Conservation (phyloP, 2,113 vertebrate genomes). For the Thunnus maccoyii region DNA sequence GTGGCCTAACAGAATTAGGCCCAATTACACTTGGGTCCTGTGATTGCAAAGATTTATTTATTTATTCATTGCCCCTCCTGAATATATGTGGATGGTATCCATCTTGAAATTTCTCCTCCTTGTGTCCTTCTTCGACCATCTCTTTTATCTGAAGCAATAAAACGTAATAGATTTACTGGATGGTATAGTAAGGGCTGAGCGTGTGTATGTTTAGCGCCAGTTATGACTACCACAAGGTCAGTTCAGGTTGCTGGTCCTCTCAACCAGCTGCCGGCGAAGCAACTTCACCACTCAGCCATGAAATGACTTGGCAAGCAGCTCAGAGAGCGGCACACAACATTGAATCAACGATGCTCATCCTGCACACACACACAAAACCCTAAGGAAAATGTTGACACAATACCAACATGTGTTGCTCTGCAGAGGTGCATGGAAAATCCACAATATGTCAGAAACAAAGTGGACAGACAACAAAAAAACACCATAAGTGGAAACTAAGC, state of each 20-base stretch:
- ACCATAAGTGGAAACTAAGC: not conserved
- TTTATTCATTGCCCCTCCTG: not conserved
- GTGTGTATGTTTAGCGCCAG: constrained; percentile 73
- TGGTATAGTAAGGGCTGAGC: constrained; percentile 60
- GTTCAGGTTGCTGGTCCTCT: constrained; percentile 81
- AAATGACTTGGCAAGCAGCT: constrained; percentile 83
- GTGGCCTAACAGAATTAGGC: not conserved
- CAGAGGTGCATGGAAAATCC: constrained; percentile 40
- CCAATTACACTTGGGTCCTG: not conserved
- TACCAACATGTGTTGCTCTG: constrained; percentile 63
- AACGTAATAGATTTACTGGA: constrained; percentile 74
- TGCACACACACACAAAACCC: constrained; percentile 58
- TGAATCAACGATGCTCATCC: constrained; percentile 80
- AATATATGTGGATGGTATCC: constrained; percentile 26
- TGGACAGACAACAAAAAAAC: not conserved
- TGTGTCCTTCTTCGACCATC: constrained; percentile 65
- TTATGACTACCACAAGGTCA: constrained; percentile 83
- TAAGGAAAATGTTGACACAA: constrained; percentile 81
- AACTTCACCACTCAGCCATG: constrained; percentile 81
- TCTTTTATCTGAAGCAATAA: constrained; percentile 68
- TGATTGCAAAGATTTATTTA: not conserved
- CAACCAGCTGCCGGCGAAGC: constrained; percentile 82
- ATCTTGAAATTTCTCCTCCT: constrained; percentile 53
- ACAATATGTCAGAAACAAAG: constrained; percentile 52
- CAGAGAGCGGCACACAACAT: constrained; percentile 70